Conservation (phyloP, 1,140 invertebrate species). For the Mya arenaria region DNA sequence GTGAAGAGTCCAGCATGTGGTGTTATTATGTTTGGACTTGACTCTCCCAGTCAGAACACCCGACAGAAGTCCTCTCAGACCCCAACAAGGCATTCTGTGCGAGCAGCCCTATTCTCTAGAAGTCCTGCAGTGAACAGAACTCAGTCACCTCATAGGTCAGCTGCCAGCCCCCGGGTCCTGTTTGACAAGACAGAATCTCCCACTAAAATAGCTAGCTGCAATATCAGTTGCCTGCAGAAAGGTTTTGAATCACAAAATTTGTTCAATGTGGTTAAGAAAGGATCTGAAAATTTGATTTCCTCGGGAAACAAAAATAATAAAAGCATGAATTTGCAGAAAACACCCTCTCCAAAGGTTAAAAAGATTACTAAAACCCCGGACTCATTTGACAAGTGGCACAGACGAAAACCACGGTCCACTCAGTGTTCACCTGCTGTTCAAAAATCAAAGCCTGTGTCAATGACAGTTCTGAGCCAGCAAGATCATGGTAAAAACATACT, state of each 20-base stretch:
- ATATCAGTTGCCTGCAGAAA: too few species aligned
- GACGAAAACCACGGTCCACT: constrained; percentile 20
- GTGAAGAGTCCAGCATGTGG: constrained; percentile 27
- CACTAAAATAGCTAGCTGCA: too few species aligned
- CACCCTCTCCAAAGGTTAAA: constrained; percentile 62
- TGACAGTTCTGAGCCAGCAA: background rate
- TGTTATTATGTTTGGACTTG: constrained; percentile 8
- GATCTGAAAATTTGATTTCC: too few species aligned
- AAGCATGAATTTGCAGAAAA: constrained; percentile 32
- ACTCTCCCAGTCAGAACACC: constrained; percentile 65
- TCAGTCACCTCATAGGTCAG: constrained; percentile 3
- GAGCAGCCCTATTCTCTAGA: constrained; percentile 61
- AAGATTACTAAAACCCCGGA: constrained; percentile 59
- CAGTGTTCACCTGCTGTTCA: constrained; percentile 8
- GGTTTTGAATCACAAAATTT: too few species aligned
- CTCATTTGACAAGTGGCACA: constrained; percentile 64
- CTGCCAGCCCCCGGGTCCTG: constrained; percentile 8
- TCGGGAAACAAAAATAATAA: background rate
- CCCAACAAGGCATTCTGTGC: constrained; percentile 64
- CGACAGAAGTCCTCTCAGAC: constrained; percentile 52
- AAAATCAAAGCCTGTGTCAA: background rate
- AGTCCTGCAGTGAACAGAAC: constrained; percentile 51
- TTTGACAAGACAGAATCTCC: constrained; percentile 20
- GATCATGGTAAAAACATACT: background rate
- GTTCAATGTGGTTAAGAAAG: too few species aligned